Evolutionary conservation across 1,140 invertebrate species (phyloP), one percentile per base, ranked within the genome.

Genomic region (Drosophila navojoa): DNA sequence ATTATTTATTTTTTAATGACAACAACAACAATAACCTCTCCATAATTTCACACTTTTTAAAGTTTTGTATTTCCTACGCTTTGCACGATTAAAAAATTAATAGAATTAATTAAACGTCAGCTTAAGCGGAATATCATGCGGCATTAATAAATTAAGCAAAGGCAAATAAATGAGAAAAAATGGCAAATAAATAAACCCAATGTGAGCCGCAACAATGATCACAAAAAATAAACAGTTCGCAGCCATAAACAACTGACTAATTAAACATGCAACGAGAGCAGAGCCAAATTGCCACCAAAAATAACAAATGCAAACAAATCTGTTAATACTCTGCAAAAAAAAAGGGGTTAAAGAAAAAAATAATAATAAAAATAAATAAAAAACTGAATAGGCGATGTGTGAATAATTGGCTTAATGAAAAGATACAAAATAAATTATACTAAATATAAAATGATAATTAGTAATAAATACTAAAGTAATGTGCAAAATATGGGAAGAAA

Each of bases 61-160:
- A 50, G 27, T 49, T 71, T 60, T 35, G 38, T 29, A 25, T 50
- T 60, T 29, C 25, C 3, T 15, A 15, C 55, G 4, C 2, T 42
- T 45, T 55, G 49, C 22, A 40, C 55, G 69, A 61, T 60, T 57
- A 85, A 85, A 85, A 85, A 80, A 76, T 81, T 66, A 81, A 82
- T 79, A 73, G 81, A 86, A 87, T 86, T 86, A 87, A 86, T 86
- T 86, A 86, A 87, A 86, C 62, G 81, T 82, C 81, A 82, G 76
- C 76, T 87, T 86, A 86, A 86, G 64, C 81, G 79, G 52, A 61
- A 70, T 86, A 86, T 86, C 84, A 86, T 68, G 76, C 71, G 57
- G 76, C 79, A 76, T 82, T 87, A 87, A 87, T 87, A 86, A 79
- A 86, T 86, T 72, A 86, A 68, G 75, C 76, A 47, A 44, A 42